Percentiles rank a stretch among this genome's conserved stretches.
phyloP scores from a whole-genome alignment of 2,797 vertebrate genomes.

The Gymnopithys bicolor region DNA sequence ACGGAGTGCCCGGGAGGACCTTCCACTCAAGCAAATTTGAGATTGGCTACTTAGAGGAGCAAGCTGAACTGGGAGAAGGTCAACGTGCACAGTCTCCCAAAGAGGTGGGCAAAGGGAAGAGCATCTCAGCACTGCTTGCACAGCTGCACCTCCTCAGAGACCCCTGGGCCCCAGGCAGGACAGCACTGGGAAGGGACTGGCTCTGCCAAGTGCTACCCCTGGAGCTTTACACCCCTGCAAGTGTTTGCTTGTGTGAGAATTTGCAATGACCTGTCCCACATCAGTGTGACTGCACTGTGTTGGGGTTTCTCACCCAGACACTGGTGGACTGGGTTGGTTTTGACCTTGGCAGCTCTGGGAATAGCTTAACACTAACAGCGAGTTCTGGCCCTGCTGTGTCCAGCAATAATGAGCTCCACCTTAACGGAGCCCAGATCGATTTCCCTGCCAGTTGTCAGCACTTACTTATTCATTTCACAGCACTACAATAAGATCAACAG shows the following conservation, averaged over 20 bases:
- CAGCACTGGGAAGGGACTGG: not conserved
- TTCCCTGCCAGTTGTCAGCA: conserved; percentile 38
- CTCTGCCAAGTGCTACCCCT: not conserved
- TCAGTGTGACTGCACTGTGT: accelerated
- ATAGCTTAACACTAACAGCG: not conserved
- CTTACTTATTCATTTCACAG: conserved; percentile 48
- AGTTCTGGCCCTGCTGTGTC: conserved; percentile 24
- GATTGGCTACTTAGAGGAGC: not conserved
- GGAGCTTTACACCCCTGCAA: accelerated
- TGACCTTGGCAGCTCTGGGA: conserved; percentile 39
- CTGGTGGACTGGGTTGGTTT: not conserved
- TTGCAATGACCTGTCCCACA: not conserved
- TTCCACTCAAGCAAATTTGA: not conserved
- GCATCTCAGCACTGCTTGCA: not conserved
- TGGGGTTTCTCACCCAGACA: not conserved
- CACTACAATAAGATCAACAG: not conserved
- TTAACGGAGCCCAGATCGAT: conserved; percentile 29
- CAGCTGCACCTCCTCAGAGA: not conserved
- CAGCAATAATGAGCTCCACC: conserved; percentile 29
- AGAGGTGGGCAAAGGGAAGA: not conserved
- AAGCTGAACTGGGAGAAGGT: not conserved
- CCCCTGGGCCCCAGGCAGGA: too few relatives aligned
- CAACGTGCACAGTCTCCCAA: accelerated
- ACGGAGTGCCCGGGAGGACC: not conserved
- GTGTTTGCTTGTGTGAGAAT: accelerated